Conservation (phyloP, 2,888 invertebrate species). For the Thera britannica region DNA sequence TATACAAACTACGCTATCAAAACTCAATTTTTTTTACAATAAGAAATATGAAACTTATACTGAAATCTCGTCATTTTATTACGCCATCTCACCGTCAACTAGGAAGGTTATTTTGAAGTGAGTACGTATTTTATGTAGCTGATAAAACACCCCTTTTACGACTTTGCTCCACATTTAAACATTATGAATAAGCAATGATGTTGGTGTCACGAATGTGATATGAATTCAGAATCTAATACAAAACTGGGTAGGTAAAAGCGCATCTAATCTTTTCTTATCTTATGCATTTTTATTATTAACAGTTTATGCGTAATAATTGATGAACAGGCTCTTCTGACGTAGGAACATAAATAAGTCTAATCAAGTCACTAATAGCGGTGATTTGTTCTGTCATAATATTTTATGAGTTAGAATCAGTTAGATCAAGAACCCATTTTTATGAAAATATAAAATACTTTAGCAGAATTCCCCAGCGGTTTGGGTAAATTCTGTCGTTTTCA, state of each 20-base stretch:
- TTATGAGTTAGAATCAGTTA: background rate
- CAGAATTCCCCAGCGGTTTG: constrained; percentile 55
- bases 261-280: too few relatives aligned
- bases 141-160: constrained; percentile 22
- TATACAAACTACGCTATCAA: too few relatives aligned
- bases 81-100: background rate
- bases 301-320: background rate
- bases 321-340: background rate
- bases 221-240: constrained; percentile 19
- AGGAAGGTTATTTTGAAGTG: constrained; percentile 22
- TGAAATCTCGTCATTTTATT: background rate
- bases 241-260: background rate
- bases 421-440: background rate
- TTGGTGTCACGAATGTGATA: constrained; percentile 39
- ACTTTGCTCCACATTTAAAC: constrained; percentile 31
- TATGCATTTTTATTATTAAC: too few relatives aligned
- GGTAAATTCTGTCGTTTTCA: constrained; percentile 65
- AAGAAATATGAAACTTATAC: background rate
- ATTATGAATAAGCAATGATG: constrained; percentile 56
- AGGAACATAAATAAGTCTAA: background rate
- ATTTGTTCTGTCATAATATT: background rate
- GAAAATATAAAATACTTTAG: constrained; percentile 5
- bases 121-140: constrained; percentile 53
- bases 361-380: too few relatives aligned
- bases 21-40: background rate